Base-by-base conservation (phyloP, 1,140 invertebrate genomes). In the Ptiloglossa arizonensis region DNA sequence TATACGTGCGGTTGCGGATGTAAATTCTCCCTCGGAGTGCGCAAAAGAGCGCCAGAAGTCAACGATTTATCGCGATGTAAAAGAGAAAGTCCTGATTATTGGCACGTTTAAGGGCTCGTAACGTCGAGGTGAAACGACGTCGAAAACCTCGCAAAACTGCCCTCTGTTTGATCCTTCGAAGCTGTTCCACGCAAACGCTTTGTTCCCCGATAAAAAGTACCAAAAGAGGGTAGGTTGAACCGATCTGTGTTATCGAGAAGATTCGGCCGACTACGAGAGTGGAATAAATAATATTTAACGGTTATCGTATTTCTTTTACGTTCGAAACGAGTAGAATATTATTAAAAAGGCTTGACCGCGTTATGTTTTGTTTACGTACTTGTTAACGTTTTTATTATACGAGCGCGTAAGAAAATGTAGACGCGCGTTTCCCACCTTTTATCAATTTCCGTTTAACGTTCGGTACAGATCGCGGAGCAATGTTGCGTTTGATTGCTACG, bases 1-100 rank as follows among this genome's bases (percentile, higher is more conserved):
- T 82, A 84, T 84, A 52, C 15, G 59, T 70, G 70, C 81, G 79
- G 81, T 38, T 27, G 71, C 63, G 29, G 38, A 69, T 69, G 83
- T 68, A 80, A 86, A 86, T 76, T 76, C 48, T 48, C 52, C n/a
- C n/a, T 44, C 27, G 35, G 15, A 22, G 60, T 46, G 54, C 59
- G 75, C 48, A 50, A 60, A 81, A 81, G 63, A 59, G 70, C 48
- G 60, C 60, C 71, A 70, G 54, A 67, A 79, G 72, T 83, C 64
- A 48, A 66, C 79, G 62, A 84, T 81, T 84, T 86, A 86, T 86
- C 29, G 75, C 27, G 29, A 74, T 59, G 74, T 86, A 84, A 86
- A 86, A 60, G 38, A 41, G 60, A 84, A 82, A 79, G 52, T 84
- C 85, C 41, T 77, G 86, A 87, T 87, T 84, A 87, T 87, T 83